A percentile compares a stretch with the other conserved stretches of the same genome.
Conservation (phyloP, 1,140 invertebrate genomes). For the Papilio glaucus region DNA sequence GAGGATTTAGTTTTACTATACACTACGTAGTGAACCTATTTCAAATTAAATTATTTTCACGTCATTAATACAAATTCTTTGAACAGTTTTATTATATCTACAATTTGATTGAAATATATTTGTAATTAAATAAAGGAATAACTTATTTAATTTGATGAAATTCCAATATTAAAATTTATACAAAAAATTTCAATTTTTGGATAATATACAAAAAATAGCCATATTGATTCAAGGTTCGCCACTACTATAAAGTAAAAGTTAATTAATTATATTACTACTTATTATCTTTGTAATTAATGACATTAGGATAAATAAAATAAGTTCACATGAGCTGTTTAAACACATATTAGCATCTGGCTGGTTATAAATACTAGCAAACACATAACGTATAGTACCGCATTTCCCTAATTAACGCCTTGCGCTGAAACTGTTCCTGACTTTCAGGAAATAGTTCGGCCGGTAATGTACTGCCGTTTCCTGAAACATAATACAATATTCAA, state of each 20-base stretch:
- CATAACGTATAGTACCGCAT: constrained; percentile 8
- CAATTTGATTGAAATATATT: too few species aligned
- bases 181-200: too few species aligned
- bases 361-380: constrained; percentile 12
- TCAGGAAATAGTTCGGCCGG: constrained; percentile 28
- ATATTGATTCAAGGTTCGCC: too few species aligned
- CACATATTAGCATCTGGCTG: background rate
- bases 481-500: constrained; percentile 36
- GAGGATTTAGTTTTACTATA: constrained; percentile 6
- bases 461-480: constrained; percentile 36
- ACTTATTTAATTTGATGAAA: too few species aligned
- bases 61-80: background rate
- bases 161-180: too few species aligned
- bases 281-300: too few species aligned
- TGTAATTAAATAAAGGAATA: too few species aligned
- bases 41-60: constrained; percentile 2
- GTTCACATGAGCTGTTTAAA: constrained; percentile 5
- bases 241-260: too few species aligned
- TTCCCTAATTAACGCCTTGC: constrained; percentile 34
- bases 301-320: too few species aligned
- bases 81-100: background rate
- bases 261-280: too few species aligned
- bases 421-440: constrained; percentile 26
- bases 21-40: background rate
- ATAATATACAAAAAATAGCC: too few species aligned